Percentiles rank a stretch among this genome's conserved stretches.
These are phyloP conservation scores for Apodemia zela DNA, from an alignment of 2,888 invertebrate species.

Conservation along the genomic window DNA sequence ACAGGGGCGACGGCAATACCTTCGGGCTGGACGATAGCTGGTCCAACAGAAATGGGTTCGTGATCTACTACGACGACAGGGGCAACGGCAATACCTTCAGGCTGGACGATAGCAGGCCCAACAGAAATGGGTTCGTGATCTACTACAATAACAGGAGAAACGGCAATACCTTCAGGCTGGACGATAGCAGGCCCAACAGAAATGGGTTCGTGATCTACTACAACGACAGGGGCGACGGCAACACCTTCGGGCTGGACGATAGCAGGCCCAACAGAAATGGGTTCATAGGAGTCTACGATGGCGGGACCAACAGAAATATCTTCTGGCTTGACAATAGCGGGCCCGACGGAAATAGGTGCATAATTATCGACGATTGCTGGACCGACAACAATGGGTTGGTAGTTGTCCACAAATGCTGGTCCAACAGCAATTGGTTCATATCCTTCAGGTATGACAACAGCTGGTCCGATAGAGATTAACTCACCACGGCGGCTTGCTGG, in stretches of 20 bases:
- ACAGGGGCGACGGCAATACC: conserved; percentile 20
- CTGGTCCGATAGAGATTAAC: conserved; percentile 23
- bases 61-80: too few species aligned
- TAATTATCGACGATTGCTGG: conserved; percentile 13
- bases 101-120: too few species aligned
- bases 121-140: not conserved
- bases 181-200: conserved; percentile 22
- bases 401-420: too few species aligned
- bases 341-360: too few species aligned
- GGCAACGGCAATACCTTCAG: too few species aligned
- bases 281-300: too few species aligned
- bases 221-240: conserved; percentile 22
- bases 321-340: too few species aligned
- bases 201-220: conserved; percentile 16
- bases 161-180: not conserved
- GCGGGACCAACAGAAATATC: too few species aligned
- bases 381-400: too few species aligned
- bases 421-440: not conserved
- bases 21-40: conserved; percentile 19
- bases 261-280: conserved; percentile 20
- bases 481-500: conserved; percentile 17
- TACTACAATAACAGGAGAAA: not conserved
- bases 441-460: conserved; percentile 14
- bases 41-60: conserved; percentile 17
- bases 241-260: conserved; percentile 17